A percentile compares a stretch with the other conserved stretches of the same genome.
These are phyloP conservation scores for Nyctibius bracteatus DNA, from an alignment of 2,113 vertebrate genomes.

Conservation along the genomic window DNA sequence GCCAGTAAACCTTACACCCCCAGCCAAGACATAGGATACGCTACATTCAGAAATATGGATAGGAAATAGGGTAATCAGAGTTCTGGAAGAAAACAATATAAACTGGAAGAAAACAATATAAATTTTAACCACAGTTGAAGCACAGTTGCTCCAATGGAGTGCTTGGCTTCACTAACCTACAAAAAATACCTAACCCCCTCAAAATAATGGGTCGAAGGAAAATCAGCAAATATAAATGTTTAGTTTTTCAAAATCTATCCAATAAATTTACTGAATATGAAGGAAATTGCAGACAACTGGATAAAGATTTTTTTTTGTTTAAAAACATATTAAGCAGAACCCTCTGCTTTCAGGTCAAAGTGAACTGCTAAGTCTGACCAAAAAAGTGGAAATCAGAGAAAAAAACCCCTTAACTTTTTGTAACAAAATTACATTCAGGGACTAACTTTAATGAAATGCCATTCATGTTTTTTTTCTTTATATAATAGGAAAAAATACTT, in stretches of 20 bases:
- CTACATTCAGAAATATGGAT: neutral
- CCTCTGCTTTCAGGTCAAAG: neutral
- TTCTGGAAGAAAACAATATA: neutral
- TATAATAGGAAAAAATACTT: neutral
- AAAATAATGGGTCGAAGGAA: neutral
- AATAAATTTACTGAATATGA: neutral
- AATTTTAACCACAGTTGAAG: neutral
- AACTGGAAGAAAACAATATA: neutral
- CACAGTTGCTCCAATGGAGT: neutral
- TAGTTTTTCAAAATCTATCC: neutral
- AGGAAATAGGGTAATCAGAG: neutral
- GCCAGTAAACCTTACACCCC: neutral
- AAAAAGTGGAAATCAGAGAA: neutral
- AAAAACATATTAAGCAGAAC: neutral
- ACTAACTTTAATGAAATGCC: neutral
- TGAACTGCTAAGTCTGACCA: neutral
- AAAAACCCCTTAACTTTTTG: neutral
- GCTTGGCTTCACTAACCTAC: neutral
- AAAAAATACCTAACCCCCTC: neutral
- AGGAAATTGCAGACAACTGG: neutral
- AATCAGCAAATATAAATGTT: neutral
- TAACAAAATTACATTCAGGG: neutral
- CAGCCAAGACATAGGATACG: neutral
- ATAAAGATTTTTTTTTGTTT: neutral
- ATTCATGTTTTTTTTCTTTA: neutral